Percentiles rank a stretch among this genome's conserved stretches.
phyloP scores from a whole-genome alignment of 2,888 invertebrate genomes.

The Noctua janthe region DNA sequence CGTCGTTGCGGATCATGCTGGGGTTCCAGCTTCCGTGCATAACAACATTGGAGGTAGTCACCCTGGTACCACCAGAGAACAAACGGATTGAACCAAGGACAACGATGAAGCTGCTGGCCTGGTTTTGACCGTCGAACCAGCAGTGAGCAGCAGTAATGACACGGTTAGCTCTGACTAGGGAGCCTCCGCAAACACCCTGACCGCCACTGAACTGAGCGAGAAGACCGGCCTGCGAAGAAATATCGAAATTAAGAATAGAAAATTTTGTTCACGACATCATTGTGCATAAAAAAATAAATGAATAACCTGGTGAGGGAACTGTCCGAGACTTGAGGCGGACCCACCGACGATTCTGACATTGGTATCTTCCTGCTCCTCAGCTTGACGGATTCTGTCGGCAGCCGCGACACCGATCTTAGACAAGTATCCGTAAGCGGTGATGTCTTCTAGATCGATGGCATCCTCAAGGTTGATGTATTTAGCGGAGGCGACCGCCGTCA shows the following conservation, averaged over 20 bases:
- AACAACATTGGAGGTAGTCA: slow-evolving; percentile 66
- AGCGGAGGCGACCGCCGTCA: slow-evolving; percentile 57
- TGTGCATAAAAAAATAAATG: background rate
- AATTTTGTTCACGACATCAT: no score
- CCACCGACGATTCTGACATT: slow-evolving; percentile 68
- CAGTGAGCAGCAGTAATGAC: slow-evolving; percentile 81
- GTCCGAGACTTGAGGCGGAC: slow-evolving; percentile 43
- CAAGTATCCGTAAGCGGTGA: slow-evolving; percentile 66
- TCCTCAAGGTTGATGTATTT: slow-evolving; percentile 40
- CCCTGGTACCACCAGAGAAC: slow-evolving; percentile 75
- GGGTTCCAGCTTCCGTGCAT: slow-evolving; percentile 76
- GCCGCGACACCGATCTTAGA: slow-evolving; percentile 62
- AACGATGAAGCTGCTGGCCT: slow-evolving; percentile 73
- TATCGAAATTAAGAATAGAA: background rate
- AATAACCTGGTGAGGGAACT: slow-evolving; percentile 63
- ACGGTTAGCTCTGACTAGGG: slow-evolving; percentile 69
- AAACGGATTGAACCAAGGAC: slow-evolving; percentile 75
- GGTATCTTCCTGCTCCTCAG: slow-evolving; percentile 45
- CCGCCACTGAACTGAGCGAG: slow-evolving; percentile 33
- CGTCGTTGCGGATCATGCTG: slow-evolving; percentile 72
- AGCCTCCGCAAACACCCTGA: slow-evolving; percentile 77
- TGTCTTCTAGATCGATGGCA: slow-evolving; percentile 49
- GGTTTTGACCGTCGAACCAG: slow-evolving; percentile 78
- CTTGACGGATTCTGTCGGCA: slow-evolving; percentile 61
- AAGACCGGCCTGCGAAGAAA: slow-evolving; percentile 59